These are phyloP conservation scores for Philopotamus ludificatus DNA, from an alignment of 1,140 invertebrate species.

Conservation along the genomic window DNA sequence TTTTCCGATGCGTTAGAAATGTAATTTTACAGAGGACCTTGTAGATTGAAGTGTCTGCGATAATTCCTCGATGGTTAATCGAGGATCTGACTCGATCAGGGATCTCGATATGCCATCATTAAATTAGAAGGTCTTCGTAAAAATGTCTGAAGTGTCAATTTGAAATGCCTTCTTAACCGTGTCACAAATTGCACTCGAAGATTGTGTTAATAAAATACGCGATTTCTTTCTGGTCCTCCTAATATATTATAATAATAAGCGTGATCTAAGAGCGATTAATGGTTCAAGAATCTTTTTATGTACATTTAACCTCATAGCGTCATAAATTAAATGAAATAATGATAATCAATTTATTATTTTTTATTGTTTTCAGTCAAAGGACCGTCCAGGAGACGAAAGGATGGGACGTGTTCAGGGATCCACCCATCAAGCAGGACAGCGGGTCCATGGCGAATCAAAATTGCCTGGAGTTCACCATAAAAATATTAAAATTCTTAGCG, in stretches of 20 bases:
- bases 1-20: too few relatives aligned
- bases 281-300: neutral
- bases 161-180: neutral
- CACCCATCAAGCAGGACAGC: slow-evolving; percentile 82
- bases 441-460: slow-evolving; percentile 85
- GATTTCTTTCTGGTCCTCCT: too few relatives aligned
- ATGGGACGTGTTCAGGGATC: slow-evolving; percentile 93
- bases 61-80: too few relatives aligned
- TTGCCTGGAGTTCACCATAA: slow-evolving; percentile 82
- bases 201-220: neutral
- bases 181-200: neutral
- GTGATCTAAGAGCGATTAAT: too few relatives aligned
- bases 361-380: slow-evolving; percentile 64
- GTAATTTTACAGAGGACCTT: too few relatives aligned
- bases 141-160: too few relatives aligned
- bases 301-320: neutral
- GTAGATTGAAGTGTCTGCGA: too few relatives aligned
- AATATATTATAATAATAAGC: too few relatives aligned
- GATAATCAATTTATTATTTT: neutral
- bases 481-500: slow-evolving; percentile 80
- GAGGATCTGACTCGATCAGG: too few relatives aligned
- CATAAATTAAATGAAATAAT: neutral
- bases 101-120: too few relatives aligned
- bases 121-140: too few relatives aligned
- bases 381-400: slow-evolving; percentile 87